Evolutionary conservation across 2,888 invertebrate genomes (phyloP).

Genomic region (Nysson spinosus): DNA sequence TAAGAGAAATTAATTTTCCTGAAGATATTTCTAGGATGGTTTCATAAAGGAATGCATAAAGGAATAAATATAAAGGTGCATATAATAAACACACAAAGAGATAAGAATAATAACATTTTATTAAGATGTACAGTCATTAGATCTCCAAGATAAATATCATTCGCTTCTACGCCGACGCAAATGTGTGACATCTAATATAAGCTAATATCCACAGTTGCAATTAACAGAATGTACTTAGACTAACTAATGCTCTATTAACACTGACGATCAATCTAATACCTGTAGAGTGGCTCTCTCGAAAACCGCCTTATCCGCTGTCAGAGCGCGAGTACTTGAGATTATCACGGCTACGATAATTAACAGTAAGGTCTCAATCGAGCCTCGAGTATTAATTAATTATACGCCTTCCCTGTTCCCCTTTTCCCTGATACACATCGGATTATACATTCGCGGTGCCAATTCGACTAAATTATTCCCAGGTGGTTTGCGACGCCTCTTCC

Average conservation of each 20-base stretch:
- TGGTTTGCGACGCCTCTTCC: slow-evolving; percentile 9
- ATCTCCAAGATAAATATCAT: too few species aligned
- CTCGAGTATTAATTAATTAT: slow-evolving; percentile 36
- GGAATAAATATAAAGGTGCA: too few species aligned
- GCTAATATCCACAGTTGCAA: slow-evolving; percentile 15
- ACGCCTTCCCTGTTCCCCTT: slow-evolving; percentile 2
- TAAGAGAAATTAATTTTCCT: too few species aligned
- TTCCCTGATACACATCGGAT: slow-evolving; percentile 4
- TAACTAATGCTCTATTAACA: slow-evolving; percentile 35
- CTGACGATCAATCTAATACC: slow-evolving; percentile 34
- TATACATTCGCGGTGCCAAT: slow-evolving; percentile 3
- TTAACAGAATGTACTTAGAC: slow-evolving; percentile 31
- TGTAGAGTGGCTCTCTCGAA: slow-evolving; percentile 27
- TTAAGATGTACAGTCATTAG: too few species aligned
- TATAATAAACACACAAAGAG: too few species aligned
- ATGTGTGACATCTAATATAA: too few species aligned
- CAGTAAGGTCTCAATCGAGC: slow-evolving; percentile 28
- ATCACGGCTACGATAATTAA: slow-evolving; percentile 39
- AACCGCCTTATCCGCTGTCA: slow-evolving; percentile 35
- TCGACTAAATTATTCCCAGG: slow-evolving; percentile 15
- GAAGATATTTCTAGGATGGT: too few species aligned
- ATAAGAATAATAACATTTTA: too few species aligned
- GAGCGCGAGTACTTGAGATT: slow-evolving; percentile 25
- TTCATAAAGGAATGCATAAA: too few species aligned
- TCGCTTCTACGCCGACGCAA: too few species aligned